Conservation (phyloP, 2,113 vertebrate genomes). For the Takifugu flavidus region DNA sequence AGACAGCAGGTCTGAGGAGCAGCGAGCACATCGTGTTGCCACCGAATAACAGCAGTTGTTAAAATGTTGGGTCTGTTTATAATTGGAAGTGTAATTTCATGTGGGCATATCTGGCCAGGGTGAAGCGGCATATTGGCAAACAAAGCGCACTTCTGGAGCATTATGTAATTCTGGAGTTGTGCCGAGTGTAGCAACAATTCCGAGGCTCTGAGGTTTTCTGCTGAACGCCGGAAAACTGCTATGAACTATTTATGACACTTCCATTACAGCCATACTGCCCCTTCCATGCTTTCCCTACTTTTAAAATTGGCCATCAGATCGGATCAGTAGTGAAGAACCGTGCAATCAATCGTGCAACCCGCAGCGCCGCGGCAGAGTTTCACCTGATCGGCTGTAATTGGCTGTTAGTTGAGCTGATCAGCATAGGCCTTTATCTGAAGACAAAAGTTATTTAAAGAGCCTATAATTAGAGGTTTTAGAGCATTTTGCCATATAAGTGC, state of each 20-base stretch:
- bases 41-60: too few species aligned
- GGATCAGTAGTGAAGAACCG: slow-evolving; percentile 6
- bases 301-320: slow-evolving; percentile 25
- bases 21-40: too few species aligned
- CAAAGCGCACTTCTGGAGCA: slow-evolving; percentile 30
- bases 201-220: slow-evolving; percentile 49
- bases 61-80: too few species aligned
- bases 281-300: slow-evolving; percentile 32
- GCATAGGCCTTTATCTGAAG: slow-evolving; percentile 10
- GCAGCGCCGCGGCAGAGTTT: slow-evolving; percentile 2
- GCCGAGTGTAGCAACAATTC: slow-evolving; percentile 46
- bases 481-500: slow-evolving; percentile 32
- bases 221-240: slow-evolving; percentile 44
- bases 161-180: slow-evolving; percentile 57
- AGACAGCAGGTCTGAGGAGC: too few species aligned
- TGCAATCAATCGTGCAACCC: not conserved
- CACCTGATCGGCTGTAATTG: not conserved
- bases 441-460: slow-evolving; percentile 24
- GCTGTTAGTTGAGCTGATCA: slow-evolving; percentile 16
- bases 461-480: slow-evolving; percentile 33
- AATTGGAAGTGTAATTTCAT: too few species aligned
- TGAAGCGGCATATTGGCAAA: slow-evolving; percentile 35
- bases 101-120: slow-evolving; percentile 11
- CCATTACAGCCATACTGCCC: slow-evolving; percentile 53
- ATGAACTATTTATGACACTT: slow-evolving; percentile 69